phyloP scores from a whole-genome alignment of 2,888 invertebrate species.

The Lissocephala sabroskyi region DNA sequence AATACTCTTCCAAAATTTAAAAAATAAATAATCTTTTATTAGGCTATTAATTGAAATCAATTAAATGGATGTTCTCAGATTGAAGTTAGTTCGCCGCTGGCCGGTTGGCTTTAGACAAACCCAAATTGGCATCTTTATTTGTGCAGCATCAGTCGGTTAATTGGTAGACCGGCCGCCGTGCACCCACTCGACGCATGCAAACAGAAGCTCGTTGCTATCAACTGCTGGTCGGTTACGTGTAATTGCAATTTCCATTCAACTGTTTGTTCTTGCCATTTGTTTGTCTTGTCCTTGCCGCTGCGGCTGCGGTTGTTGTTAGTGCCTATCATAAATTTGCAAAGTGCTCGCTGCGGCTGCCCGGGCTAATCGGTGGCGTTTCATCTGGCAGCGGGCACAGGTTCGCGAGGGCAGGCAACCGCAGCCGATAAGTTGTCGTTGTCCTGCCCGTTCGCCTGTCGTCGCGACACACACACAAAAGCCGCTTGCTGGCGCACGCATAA shows the following conservation, averaged over 20 bases:
- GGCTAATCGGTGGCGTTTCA: constrained; percentile 59
- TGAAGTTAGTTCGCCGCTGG: too few relatives aligned
- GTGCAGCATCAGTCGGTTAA: not conserved
- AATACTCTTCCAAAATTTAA: too few relatives aligned
- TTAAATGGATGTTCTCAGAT: too few relatives aligned
- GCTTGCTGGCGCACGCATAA: constrained; percentile 51
- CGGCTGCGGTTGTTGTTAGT: constrained; percentile 36
- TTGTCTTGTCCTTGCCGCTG: constrained; percentile 2
- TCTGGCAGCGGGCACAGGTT: constrained; percentile 24
- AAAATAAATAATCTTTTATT: too few relatives aligned
- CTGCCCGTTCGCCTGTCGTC: constrained; percentile 7
- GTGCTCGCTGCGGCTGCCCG: constrained; percentile 33
- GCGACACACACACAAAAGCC: constrained; percentile 1
- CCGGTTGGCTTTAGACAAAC: too few relatives aligned
- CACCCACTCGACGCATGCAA: not conserved
- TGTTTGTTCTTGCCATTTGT: constrained; percentile 35
- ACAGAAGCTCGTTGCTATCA: not conserved
- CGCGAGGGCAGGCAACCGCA: not conserved
- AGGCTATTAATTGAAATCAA: too few relatives aligned
- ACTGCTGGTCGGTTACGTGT: constrained; percentile 31
- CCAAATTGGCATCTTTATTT: too few relatives aligned
- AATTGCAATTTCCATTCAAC: constrained; percentile 59
- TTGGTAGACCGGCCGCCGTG: constrained; percentile 9
- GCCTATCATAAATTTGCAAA: constrained; percentile 55
- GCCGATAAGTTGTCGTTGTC: constrained; percentile 13